Conservation (phyloP, 2,888 invertebrate genomes). For the Pterostichus madidus region DNA sequence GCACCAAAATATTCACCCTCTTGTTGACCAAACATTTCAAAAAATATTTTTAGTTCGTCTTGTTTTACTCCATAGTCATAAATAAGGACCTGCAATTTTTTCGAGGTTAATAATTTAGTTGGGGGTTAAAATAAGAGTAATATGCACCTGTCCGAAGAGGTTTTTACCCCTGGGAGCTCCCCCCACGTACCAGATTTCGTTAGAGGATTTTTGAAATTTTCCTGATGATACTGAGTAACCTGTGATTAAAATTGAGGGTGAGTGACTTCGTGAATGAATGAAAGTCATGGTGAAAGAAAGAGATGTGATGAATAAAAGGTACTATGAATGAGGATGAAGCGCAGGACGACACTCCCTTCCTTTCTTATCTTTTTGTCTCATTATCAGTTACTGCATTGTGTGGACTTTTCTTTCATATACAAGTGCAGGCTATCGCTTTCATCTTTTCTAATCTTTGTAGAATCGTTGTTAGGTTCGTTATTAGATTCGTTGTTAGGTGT, state of each 20-base stretch:
- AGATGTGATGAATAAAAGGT: too few species aligned
- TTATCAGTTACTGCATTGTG: too few species aligned
- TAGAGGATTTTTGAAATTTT: constrained; percentile 74
- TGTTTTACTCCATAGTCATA: constrained; percentile 67
- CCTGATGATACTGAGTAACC: constrained; percentile 80
- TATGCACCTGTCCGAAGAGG: constrained; percentile 61
- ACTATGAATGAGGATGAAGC: too few species aligned
- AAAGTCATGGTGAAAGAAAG: too few species aligned
- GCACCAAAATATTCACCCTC: constrained; percentile 84
- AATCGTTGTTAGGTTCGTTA: too few species aligned
- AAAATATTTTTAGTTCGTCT: constrained; percentile 71
- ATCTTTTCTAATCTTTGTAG: too few species aligned
- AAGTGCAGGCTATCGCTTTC: too few species aligned
- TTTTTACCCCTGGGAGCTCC: constrained; percentile 78
- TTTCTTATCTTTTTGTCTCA: too few species aligned
- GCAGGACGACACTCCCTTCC: too few species aligned
- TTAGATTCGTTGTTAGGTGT: too few species aligned
- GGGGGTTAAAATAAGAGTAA: constrained; percentile 3
- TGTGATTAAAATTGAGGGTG: constrained; percentile 68
- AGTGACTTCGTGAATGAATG: too few species aligned
- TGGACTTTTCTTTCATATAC: too few species aligned
- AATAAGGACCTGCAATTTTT: constrained; percentile 68
- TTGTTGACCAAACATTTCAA: constrained; percentile 77
- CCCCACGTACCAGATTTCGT: constrained; percentile 77
- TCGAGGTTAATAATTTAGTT: constrained; percentile 69